These are phyloP conservation scores for Archips xylosteana DNA, from an alignment of 2,888 invertebrate genomes.

Conservation along the genomic window DNA sequence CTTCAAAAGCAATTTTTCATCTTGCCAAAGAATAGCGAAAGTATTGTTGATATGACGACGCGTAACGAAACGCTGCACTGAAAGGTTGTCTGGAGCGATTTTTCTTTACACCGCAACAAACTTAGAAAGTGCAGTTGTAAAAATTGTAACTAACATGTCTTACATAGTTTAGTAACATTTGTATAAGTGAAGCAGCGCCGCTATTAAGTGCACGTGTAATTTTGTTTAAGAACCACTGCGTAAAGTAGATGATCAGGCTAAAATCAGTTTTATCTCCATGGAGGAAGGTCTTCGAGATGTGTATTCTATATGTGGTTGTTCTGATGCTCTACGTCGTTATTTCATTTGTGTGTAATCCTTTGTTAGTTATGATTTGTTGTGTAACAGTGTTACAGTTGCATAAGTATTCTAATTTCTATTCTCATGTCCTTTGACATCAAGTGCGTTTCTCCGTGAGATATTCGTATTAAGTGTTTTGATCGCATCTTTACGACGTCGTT, in stretches of 20 bases:
- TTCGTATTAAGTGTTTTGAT: slow-evolving; percentile 33
- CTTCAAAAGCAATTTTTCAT: slow-evolving; percentile 39
- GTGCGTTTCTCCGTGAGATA: slow-evolving; percentile 33
- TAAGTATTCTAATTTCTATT: slow-evolving; percentile 56
- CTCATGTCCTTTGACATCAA: slow-evolving; percentile 43
- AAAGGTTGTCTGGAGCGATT: slow-evolving; percentile 56
- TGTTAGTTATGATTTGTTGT: slow-evolving; percentile 57
- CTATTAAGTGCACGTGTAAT: background rate
- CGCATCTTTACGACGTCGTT: slow-evolving; percentile 22
- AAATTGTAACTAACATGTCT: background rate
- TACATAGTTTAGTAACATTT: background rate
- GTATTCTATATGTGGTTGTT: background rate
- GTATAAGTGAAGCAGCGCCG: background rate
- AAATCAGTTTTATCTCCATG: background rate
- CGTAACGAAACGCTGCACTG: slow-evolving; percentile 42
- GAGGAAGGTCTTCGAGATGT: background rate
- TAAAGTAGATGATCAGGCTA: background rate
- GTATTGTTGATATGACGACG: slow-evolving; percentile 58
- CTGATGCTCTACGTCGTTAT: slow-evolving; percentile 46
- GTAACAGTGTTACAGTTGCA: slow-evolving; percentile 48
- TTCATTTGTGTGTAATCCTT: slow-evolving; percentile 53
- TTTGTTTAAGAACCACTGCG: slow-evolving; percentile 12
- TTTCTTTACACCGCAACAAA: slow-evolving; percentile 53
- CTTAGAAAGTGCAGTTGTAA: slow-evolving; percentile 10
- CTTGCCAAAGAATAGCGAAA: slow-evolving; percentile 61